A percentile compares a stretch with the other conserved stretches of the same genome.
Conservation (phyloP, 2,113 vertebrate genomes). For the Amphiprion percula region DNA sequence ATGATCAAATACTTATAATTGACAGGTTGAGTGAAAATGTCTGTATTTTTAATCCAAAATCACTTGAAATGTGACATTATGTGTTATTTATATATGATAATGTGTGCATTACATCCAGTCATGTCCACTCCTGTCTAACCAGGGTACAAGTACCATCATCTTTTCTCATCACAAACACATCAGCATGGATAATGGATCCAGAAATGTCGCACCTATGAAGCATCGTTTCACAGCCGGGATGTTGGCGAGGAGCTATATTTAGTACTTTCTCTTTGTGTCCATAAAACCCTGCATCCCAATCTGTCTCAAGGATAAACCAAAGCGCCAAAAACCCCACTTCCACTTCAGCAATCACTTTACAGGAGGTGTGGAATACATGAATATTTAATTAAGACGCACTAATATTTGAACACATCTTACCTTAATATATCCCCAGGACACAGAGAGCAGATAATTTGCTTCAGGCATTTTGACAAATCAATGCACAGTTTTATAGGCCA, state of each 20-base stretch:
- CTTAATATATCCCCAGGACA: slow-evolving; percentile 99
- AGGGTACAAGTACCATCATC: neutral
- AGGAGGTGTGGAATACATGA: neutral
- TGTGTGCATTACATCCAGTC: neutral
- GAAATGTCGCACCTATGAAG: slow-evolving; percentile 34
- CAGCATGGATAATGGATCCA: slow-evolving; percentile 29
- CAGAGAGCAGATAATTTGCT: slow-evolving; percentile 95
- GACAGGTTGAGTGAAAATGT: neutral
- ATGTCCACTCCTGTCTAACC: slow-evolving; percentile 4
- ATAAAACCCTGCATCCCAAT: neutral
- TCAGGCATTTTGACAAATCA: slow-evolving; percentile 92
- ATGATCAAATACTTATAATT: neutral
- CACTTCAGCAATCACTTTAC: neutral
- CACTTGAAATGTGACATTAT: neutral
- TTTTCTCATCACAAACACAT: slow-evolving; percentile 11
- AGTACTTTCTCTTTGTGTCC: neutral
- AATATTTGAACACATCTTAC: slow-evolving; percentile 82
- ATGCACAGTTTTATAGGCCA: slow-evolving; percentile 27
- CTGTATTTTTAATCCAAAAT: neutral
- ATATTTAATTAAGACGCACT: neutral
- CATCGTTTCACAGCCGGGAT: slow-evolving; percentile 9
- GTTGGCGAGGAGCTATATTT: neutral
- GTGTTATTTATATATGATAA: neutral
- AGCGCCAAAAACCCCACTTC: neutral
- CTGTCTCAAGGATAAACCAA: slow-evolving; percentile 1